These are phyloP conservation scores for Vulpes ferrilata DNA, from an alignment of 2,113 vertebrate species.

Conservation along the genomic window DNA sequence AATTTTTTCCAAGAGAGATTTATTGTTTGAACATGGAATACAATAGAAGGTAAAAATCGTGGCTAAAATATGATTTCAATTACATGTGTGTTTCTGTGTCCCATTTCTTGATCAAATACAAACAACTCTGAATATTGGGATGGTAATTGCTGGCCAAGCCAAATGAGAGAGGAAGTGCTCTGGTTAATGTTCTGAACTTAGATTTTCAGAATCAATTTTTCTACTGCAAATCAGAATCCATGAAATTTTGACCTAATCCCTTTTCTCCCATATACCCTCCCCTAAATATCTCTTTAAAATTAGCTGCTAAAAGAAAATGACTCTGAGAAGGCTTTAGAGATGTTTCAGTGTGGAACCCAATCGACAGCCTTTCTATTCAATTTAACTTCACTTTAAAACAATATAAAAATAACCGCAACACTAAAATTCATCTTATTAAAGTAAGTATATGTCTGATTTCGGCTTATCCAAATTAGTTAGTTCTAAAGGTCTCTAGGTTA, in stretches of 20 bases:
- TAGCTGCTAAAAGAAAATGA: background rate
- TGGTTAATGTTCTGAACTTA: background rate
- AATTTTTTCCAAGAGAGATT: slow-evolving; percentile 40
- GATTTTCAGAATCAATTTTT: slow-evolving; percentile 47
- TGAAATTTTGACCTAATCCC: background rate
- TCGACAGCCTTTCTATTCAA: background rate
- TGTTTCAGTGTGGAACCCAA: background rate
- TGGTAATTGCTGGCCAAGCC: background rate
- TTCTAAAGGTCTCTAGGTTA: slow-evolving; percentile 3
- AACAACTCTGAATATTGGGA: background rate
- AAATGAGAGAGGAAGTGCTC: background rate
- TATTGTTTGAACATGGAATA: background rate
- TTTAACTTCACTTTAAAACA: slow-evolving; percentile 42
- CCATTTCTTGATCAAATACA: background rate
- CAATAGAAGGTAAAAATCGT: background rate
- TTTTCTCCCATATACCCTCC: background rate
- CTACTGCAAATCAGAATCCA: slow-evolving; percentile 1
- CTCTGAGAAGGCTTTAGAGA: background rate
- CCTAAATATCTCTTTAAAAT: background rate
- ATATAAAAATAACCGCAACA: background rate
- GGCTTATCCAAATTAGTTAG: slow-evolving; percentile 52
- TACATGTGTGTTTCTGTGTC: background rate
- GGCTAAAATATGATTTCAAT: background rate
- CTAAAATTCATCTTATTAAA: slow-evolving; percentile 26
- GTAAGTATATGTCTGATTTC: background rate